phyloP scores from a whole-genome alignment of 2,797 vertebrate genomes.

The Graptemys geographica region DNA sequence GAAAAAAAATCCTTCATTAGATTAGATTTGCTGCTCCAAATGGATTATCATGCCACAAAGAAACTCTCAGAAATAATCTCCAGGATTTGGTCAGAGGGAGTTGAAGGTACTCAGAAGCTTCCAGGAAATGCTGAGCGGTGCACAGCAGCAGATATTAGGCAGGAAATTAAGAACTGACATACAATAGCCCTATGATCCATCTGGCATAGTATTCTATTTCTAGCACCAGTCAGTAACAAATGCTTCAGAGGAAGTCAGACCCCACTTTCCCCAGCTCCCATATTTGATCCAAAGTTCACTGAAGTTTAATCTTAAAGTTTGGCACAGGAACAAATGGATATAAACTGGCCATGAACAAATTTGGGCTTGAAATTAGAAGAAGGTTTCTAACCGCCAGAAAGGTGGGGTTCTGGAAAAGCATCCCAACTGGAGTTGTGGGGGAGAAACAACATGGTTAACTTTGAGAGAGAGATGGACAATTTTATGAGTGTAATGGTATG shows the following conservation, averaged over 20 bases:
- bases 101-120: not conserved
- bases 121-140: not conserved
- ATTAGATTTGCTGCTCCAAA: not conserved
- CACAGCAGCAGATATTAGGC: fast-evolving
- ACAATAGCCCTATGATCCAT: not conserved
- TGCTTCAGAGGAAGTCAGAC: not conserved
- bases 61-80: not conserved
- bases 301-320: not conserved
- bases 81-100: fast-evolving
- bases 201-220: not conserved
- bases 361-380: no score
- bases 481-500: not conserved
- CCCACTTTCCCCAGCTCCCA: not conserved
- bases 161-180: not conserved
- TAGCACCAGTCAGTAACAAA: not conserved
- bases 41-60: constrained; percentile 10
- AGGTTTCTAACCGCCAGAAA: not conserved
- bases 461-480: not conserved
- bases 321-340: not conserved
- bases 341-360: not conserved
- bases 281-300: not conserved
- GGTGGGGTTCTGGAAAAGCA: not conserved
- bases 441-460: not conserved
- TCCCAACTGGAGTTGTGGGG: not conserved
- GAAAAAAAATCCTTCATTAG: not conserved